Base-by-base conservation (phyloP, 1,140 invertebrate species). In the Drosophila rufa region DNA sequence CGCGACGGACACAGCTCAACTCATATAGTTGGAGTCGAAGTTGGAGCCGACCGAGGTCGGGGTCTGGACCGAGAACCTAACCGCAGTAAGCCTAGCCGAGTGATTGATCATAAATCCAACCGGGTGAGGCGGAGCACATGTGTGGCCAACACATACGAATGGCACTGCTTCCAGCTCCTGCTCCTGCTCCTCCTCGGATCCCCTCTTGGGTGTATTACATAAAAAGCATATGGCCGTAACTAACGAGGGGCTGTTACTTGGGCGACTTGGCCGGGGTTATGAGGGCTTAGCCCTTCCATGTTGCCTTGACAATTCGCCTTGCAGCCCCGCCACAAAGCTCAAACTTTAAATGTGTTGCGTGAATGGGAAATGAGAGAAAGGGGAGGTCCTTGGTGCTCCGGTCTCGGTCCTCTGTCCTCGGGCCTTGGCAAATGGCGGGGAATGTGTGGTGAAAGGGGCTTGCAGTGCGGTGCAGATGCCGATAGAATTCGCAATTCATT, bases 221-320 rank as follows among this genome's bases (percentile, higher is more conserved):
- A 90, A 89, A 89, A 89, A 84, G 69, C 84, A 90, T 89, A 89
- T 84, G 84, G 69, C 84, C 84, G 84, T 89, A 89, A 90, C 85
- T 89, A 89, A 89, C 80, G 85, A 89, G 84, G 67, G 84, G 81
- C 69, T 89, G 85, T 81, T 81, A 78, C 74, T 84, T 80, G 73
- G 76, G 50, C 64, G 67, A 83, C 79, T 79, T 45, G 73, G 53
- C 42, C 42, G 43, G 45, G 62, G 66, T 65, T 76, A 55, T 56
- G 42, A 68, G 77, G 73, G 60, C 47, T 78, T 75, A 89, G 68
- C 33, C 61, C 58, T 51, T 67, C 58, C 57, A 65, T 47, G 66
- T 78, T 77, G 84, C 85, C 85, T 80, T 80, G 85, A 87, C 84
- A 87, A 87, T 87, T 75, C 67, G 53, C 68, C 67, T 42, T 75